phyloP scores from a whole-genome alignment of 2,888 invertebrate species.

The Dinocampus coccinellae region DNA sequence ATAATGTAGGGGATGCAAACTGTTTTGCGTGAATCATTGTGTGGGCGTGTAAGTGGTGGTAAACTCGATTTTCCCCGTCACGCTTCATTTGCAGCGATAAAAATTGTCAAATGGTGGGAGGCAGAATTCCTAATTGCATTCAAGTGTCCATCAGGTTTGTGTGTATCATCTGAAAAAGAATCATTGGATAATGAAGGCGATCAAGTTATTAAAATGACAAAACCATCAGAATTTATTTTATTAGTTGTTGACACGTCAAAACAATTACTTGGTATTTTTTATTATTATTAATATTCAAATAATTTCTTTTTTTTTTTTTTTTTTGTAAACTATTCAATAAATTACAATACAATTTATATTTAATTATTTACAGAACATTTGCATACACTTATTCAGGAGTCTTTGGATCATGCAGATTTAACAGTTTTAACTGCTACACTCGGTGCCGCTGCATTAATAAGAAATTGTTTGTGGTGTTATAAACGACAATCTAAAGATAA shows the following conservation, averaged over 20 bases:
- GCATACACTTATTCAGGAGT: slow-evolving; percentile 85
- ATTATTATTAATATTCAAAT: too few species aligned
- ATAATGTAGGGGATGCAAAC: slow-evolving; percentile 76
- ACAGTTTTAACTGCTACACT: slow-evolving; percentile 85
- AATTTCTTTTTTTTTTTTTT: not conserved
- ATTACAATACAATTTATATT: not conserved
- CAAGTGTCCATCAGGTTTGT: slow-evolving; percentile 75
- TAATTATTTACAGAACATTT: slow-evolving; percentile 75
- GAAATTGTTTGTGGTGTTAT: slow-evolving; percentile 85
- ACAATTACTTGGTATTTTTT: slow-evolving; percentile 76
- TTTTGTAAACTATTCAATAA: not conserved
- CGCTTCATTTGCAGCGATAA: slow-evolving; percentile 86
- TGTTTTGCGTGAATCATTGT: slow-evolving; percentile 83
- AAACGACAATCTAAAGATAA: slow-evolving; percentile 73
- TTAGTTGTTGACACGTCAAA: slow-evolving; percentile 81
- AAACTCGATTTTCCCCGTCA: slow-evolving; percentile 85
- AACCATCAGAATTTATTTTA: slow-evolving; percentile 82
- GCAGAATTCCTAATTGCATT: slow-evolving; percentile 85
- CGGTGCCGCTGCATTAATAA: slow-evolving; percentile 83
- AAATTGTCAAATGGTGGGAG: slow-evolving; percentile 89
- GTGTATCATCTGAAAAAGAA: slow-evolving; percentile 61
- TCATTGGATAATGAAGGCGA: slow-evolving; percentile 62
- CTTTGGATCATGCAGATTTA: slow-evolving; percentile 86
- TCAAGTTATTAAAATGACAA: slow-evolving; percentile 79
- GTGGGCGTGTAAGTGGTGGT: slow-evolving; percentile 85